phyloP scores from a whole-genome alignment of 2,113 vertebrate species.

The Geothlypis trichas region DNA sequence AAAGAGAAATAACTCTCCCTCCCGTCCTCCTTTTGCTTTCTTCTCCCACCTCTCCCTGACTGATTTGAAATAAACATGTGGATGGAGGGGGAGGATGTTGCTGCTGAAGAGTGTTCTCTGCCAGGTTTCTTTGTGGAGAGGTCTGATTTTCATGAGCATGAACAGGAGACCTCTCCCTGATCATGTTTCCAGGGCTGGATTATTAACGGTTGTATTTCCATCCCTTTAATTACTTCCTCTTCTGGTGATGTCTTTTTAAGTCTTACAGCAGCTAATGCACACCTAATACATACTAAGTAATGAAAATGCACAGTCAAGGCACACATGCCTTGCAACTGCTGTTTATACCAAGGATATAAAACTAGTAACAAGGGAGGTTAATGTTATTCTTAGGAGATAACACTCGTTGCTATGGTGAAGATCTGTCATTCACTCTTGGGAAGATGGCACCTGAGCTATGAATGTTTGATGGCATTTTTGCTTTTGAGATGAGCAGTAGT shows the following conservation, averaged over 20 bases:
- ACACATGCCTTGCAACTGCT: constrained; percentile 41
- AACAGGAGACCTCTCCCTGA: background rate
- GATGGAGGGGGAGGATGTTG: background rate
- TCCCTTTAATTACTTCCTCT: constrained; percentile 59
- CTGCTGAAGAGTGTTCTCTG: background rate
- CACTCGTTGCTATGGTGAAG: constrained; percentile 73
- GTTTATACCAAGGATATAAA: constrained; percentile 66
- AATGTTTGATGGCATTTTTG: constrained; percentile 54
- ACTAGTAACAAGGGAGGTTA: constrained; percentile 66
- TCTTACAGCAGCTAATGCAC: constrained; percentile 13
- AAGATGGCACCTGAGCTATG: constrained; percentile 45
- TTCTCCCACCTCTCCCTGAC: background rate
- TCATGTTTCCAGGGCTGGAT: background rate
- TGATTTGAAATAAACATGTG: background rate
- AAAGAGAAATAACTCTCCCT: background rate
- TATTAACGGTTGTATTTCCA: constrained; percentile 23
- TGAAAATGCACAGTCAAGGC: constrained; percentile 58
- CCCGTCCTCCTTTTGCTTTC: background rate
- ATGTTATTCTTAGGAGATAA: constrained; percentile 72
- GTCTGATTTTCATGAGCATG: background rate
- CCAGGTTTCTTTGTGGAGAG: background rate
- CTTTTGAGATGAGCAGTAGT: constrained; percentile 38
- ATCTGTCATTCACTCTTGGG: constrained; percentile 68
- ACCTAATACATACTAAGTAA: constrained; percentile 4
- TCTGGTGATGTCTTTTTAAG: constrained; percentile 27